phyloP scores from a whole-genome alignment of 2,113 vertebrate species.

The Microtus ochrogaster region DNA sequence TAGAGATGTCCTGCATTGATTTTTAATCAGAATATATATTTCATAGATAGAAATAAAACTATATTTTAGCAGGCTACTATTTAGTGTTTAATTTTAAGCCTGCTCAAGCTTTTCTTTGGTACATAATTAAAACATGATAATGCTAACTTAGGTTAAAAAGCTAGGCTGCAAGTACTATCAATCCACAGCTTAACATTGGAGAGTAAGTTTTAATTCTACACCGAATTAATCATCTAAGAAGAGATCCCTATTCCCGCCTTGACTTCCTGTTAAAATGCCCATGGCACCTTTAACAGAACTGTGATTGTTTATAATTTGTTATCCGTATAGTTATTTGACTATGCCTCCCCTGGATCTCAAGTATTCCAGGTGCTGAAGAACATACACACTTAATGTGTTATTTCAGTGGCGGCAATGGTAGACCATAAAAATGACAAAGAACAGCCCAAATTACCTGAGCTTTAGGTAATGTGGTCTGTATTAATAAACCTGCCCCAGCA shows the following conservation, averaged over 20 bases:
- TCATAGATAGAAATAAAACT: conserved; percentile 30
- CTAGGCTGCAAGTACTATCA: neutral
- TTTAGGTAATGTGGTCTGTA: conserved; percentile 80
- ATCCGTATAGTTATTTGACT: conserved; percentile 40
- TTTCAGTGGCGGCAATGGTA: conserved; percentile 76
- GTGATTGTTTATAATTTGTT: conserved; percentile 59
- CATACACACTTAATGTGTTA: conserved; percentile 81
- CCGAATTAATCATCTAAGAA: conserved; percentile 52
- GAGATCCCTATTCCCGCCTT: conserved; percentile 40
- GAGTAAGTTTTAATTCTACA: conserved; percentile 38
- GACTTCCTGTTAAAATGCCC: conserved; percentile 27
- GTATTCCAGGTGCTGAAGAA: conserved; percentile 83
- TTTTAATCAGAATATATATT: conserved; percentile 26
- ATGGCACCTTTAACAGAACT: neutral
- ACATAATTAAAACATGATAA: conserved; percentile 27
- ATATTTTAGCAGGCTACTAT: neutral
- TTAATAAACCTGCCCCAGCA: conserved; percentile 78
- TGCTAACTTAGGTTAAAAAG: conserved; percentile 32
- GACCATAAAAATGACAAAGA: conserved; percentile 83
- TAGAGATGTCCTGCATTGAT: neutral
- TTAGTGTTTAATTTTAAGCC: neutral
- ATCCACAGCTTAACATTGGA: neutral
- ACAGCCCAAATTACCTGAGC: conserved; percentile 77
- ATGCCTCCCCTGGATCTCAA: conserved; percentile 71
- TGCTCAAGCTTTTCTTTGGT: conserved; percentile 30